Percentiles rank a stretch among this genome's conserved stretches.
phyloP scores from a whole-genome alignment of 2,888 invertebrate species.

The Tinea semifulvella region DNA sequence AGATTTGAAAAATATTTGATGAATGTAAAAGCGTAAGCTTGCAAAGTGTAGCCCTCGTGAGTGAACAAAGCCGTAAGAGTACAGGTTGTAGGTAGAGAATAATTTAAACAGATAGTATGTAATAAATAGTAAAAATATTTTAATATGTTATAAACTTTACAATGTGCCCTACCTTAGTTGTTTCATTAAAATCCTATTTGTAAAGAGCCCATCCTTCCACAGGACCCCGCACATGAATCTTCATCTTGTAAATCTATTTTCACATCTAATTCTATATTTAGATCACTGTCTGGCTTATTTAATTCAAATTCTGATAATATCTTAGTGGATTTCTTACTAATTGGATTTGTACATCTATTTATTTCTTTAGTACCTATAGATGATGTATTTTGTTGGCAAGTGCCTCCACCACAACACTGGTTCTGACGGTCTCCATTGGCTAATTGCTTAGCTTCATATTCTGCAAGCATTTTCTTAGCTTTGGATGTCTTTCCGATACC shows the following conservation, averaged over 20 bases:
- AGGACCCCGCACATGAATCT: conserved; percentile 41
- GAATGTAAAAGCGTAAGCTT: too few species aligned
- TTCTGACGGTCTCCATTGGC: conserved; percentile 14
- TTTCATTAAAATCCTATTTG: conserved; percentile 40
- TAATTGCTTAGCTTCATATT: conserved; percentile 46
- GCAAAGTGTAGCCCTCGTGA: too few species aligned
- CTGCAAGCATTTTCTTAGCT: conserved; percentile 72
- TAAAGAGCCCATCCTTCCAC: conserved; percentile 38
- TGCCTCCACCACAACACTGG: conserved; percentile 13
- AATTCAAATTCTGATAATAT: conserved; percentile 36
- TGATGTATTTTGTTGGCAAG: conserved; percentile 17
- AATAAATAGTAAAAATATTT: too few species aligned
- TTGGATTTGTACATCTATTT: conserved; percentile 22
- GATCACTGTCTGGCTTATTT: conserved; percentile 22
- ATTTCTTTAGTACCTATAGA: conserved; percentile 23
- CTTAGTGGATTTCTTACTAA: conserved; percentile 26
- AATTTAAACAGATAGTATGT: too few species aligned
- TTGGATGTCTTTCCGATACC: conserved; percentile 92
- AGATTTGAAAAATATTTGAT: too few species aligned
- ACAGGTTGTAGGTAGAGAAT: too few species aligned
- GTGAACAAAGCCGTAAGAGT: too few species aligned
- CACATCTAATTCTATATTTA: background rate
- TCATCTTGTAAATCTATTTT: conserved; percentile 26
- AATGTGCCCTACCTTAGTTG: too few species aligned
- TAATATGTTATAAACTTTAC: too few species aligned